These are phyloP conservation scores for Zaprionus tsacasi DNA, from an alignment of 1,140 invertebrate species.

Conservation along the genomic window DNA sequence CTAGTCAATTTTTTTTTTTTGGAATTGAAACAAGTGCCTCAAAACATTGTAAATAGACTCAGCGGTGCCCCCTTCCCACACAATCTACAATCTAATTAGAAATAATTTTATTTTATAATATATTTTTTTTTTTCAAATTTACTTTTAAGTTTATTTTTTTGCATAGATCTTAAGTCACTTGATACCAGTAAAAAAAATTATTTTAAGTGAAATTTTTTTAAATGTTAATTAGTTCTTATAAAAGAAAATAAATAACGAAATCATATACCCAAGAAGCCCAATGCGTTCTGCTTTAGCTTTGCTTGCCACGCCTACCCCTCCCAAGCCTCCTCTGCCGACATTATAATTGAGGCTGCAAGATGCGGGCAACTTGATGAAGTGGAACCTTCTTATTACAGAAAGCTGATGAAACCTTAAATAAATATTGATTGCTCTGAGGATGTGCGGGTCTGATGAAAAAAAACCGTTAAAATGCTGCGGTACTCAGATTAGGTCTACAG, in stretches of 20 bases:
- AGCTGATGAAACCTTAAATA: conserved; percentile 7
- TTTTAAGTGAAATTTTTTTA: conserved; percentile 46
- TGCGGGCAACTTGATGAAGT: conserved; percentile 17
- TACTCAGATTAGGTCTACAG: conserved; percentile 14
- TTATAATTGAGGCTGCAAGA: conserved; percentile 10
- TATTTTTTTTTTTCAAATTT: conserved; percentile 15
- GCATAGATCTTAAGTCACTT: conserved; percentile 31
- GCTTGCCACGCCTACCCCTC: not conserved
- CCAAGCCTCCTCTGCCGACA: not conserved
- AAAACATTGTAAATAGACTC: conserved; percentile 67
- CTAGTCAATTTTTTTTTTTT: conserved; percentile 61
- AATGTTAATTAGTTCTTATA: conserved; percentile 59
- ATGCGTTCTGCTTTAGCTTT: not conserved
- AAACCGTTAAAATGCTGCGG: conserved; percentile 45
- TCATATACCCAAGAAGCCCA: not conserved
- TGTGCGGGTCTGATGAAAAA: conserved; percentile 50
- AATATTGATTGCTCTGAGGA: conserved; percentile 34
- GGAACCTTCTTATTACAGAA: conserved; percentile 10
- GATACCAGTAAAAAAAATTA: conserved; percentile 46
- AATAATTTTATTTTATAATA: conserved; percentile 1
- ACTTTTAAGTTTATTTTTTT: conserved; percentile 41
- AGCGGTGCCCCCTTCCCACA: conserved; percentile 8
- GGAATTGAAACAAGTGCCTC: conserved; percentile 72
- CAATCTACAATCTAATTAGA: not conserved
- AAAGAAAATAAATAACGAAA: conserved; percentile 38